Evolutionary conservation across 2,797 vertebrate genomes (phyloP).

Genomic region (Poliocrania exsul): DNA sequence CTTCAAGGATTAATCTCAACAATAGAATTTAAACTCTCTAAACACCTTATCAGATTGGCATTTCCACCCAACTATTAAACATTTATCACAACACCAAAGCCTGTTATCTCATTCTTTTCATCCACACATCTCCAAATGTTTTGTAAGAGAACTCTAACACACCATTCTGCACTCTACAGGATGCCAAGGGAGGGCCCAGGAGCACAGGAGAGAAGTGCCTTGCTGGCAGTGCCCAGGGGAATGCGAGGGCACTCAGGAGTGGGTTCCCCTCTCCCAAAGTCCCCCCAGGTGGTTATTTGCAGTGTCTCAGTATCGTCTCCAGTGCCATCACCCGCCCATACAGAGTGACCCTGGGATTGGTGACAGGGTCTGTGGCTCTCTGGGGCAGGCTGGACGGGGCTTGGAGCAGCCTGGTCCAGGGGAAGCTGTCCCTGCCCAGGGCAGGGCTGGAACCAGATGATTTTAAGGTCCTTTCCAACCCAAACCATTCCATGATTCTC

Average conservation of each 20-base stretch:
- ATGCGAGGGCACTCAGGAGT: background rate
- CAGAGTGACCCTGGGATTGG: background rate
- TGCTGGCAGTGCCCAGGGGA: background rate
- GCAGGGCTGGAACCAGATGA: background rate
- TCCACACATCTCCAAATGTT: background rate
- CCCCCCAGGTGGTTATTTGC: background rate
- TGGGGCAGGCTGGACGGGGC: background rate
- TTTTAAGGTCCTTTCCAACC: background rate
- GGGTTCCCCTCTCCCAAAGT: background rate
- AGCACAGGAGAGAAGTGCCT: fast-evolving
- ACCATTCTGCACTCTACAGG: background rate
- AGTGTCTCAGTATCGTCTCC: fast-evolving
- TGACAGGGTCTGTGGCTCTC: background rate
- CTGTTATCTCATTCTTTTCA: background rate
- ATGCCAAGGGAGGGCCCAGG: background rate
- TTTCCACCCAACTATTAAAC: background rate
- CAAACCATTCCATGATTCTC: background rate
- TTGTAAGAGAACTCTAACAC: background rate
- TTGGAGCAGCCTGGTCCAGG: fast-evolving
- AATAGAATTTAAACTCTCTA: background rate
- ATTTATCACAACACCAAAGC: background rate
- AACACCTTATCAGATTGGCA: constrained; percentile 8
- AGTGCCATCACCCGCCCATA: background rate
- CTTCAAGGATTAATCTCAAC: background rate
- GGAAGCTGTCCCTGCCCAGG: background rate